Conservation (phyloP, 2,888 invertebrate species). For the Sphaeridia pumilis region DNA sequence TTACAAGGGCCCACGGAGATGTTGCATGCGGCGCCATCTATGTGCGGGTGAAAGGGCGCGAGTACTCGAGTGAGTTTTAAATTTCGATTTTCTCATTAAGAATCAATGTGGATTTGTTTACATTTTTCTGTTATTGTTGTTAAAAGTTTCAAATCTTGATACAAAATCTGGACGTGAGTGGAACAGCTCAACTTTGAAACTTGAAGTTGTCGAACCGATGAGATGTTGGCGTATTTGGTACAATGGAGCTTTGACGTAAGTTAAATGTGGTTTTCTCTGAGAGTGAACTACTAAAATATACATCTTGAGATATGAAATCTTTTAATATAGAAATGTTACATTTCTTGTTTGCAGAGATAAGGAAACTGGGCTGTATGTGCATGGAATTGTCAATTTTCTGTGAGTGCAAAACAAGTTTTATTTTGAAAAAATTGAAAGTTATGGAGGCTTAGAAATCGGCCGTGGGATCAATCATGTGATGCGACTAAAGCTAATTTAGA, state of each 20-base stretch:
- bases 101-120: no score
- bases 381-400: slow-evolving; percentile 50
- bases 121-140: background rate
- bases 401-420: slow-evolving; percentile 45
- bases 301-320: background rate
- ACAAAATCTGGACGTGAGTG: slow-evolving; percentile 19
- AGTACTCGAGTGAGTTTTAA: slow-evolving; percentile 9
- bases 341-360: slow-evolving; percentile 1
- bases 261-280: no score
- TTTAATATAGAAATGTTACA: background rate
- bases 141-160: slow-evolving; percentile 1
- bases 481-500: background rate
- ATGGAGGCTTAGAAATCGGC: no score
- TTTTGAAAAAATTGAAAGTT: no score
- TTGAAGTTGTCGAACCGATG: slow-evolving; percentile 52
- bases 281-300: background rate
- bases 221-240: slow-evolving; percentile 52
- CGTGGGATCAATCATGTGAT: background rate
- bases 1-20: slow-evolving; percentile 41
- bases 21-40: slow-evolving; percentile 16
- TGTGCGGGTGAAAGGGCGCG: slow-evolving; percentile 13
- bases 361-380: slow-evolving; percentile 39
- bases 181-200: slow-evolving; percentile 42
- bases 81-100: background rate
- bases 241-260: slow-evolving; percentile 54